phyloP scores from a whole-genome alignment of 2,797 vertebrate species.

The Acipenser ruthenus region DNA sequence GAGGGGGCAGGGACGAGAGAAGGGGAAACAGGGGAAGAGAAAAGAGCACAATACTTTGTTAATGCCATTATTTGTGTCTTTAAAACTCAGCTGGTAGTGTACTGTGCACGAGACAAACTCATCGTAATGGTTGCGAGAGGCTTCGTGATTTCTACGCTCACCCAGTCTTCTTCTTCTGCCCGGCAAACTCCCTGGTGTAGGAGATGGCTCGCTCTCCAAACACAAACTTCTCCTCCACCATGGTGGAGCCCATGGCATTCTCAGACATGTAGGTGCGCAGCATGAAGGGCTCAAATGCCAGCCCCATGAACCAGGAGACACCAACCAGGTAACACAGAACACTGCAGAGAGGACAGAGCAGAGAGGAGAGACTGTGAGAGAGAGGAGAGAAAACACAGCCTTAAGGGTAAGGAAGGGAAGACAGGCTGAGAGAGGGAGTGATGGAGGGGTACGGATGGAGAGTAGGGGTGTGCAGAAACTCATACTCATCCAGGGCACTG shows the following conservation, averaged over 20 bases:
- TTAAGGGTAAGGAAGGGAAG: neutral
- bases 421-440: neutral
- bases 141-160: constrained; percentile 35
- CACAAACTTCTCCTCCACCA: constrained; percentile 85
- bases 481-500: too few species aligned
- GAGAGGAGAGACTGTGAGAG: too few species aligned
- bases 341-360: constrained; percentile 37
- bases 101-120: neutral
- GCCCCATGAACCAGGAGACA: constrained; percentile 80
- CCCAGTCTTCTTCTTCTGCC: constrained; percentile 69
- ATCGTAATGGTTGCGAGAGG: neutral
- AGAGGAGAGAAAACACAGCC: too few species aligned
- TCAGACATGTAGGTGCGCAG: constrained; percentile 85
- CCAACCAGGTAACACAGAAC: constrained; percentile 71
- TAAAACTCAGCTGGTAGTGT: too few species aligned
- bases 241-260: constrained; percentile 91
- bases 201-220: constrained; percentile 67
- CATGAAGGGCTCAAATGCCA: constrained; percentile 77
- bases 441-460: neutral
- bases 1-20: neutral
- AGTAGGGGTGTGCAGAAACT: neutral
- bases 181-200: constrained; percentile 69
- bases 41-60: too few species aligned
- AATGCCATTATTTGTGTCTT: too few species aligned
- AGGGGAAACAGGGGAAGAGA: too few species aligned